A percentile compares a stretch with the other conserved stretches of the same genome.
Evolutionary conservation across 1,140 invertebrate genomes (phyloP).

Genomic region (Neocloeon triangulifer): DNA sequence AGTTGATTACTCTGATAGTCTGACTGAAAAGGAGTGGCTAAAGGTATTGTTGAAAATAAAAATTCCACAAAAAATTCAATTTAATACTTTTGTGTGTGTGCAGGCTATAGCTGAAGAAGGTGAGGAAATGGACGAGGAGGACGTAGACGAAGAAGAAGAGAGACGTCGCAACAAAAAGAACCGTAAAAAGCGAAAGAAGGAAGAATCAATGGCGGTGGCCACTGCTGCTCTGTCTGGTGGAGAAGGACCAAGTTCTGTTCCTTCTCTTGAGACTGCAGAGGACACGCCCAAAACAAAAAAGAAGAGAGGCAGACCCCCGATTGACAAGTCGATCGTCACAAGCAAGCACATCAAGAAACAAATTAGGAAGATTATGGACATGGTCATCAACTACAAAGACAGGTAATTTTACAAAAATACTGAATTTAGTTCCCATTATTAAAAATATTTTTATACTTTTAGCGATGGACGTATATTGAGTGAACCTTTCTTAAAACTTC

Average conservation of each 20-base stretch:
- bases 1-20: constrained; percentile 39
- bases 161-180: constrained; percentile 6
- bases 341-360: constrained; percentile 12
- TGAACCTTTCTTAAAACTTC: constrained; percentile 35
- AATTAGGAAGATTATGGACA: constrained; percentile 28
- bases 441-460: constrained; percentile 5
- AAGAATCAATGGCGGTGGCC: no score
- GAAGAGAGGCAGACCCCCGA: constrained; percentile 4
- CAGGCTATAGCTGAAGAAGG: constrained; percentile 13
- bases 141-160: constrained; percentile 7
- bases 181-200: constrained; percentile 10
- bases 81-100: constrained; percentile 7
- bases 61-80: constrained; percentile 8
- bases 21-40: constrained; percentile 40
- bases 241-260: constrained; percentile 9
- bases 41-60: constrained; percentile 24
- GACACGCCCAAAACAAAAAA: constrained; percentile 5
- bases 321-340: constrained; percentile 1
- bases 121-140: constrained; percentile 12
- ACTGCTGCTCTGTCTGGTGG: no score
- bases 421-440: background rate
- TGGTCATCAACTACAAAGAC: constrained; percentile 29
- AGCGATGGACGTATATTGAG: constrained; percentile 29
- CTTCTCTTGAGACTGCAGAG: background rate
- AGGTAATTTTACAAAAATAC: constrained; percentile 12